Conservation (phyloP, 64 coral and sea anemone species). For the Montipora sp. region DNA sequence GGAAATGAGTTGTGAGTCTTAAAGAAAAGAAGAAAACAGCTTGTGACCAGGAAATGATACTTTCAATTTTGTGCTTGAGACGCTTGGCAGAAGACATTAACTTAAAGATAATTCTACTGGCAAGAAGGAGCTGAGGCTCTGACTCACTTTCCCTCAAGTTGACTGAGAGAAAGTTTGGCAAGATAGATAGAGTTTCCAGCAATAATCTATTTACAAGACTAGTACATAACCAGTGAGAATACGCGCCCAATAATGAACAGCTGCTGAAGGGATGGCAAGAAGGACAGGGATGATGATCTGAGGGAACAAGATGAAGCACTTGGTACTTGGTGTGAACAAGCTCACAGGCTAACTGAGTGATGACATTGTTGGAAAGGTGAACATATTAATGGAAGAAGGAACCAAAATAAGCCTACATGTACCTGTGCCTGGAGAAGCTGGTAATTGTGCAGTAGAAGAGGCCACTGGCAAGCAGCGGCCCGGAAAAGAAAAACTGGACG, state of each 20-base stretch:
- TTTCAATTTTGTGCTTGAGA: neutral
- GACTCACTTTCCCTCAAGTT: slow-evolving; percentile 1
- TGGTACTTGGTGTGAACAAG: no score
- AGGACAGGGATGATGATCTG: no score
- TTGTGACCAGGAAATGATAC: neutral
- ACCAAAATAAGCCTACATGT: no score
- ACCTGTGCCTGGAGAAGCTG: no score
- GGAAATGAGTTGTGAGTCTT: neutral
- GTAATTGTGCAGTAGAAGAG: no score
- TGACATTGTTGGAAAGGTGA: no score
- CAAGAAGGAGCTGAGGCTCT: slow-evolving; percentile 17
- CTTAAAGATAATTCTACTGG: neutral
- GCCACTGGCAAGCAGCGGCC: no score
- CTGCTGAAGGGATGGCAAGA: neutral
- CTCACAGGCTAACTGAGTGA: no score
- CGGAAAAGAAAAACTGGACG: no score
- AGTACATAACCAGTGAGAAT: neutral
- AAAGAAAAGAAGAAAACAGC: neutral
- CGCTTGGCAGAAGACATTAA: neutral
- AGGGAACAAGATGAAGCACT: no score
- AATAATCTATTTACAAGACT: neutral
- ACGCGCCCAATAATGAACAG: neutral
- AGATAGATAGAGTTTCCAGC: neutral
- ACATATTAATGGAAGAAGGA: no score
- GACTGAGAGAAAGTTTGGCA: neutral